phyloP scores from a whole-genome alignment of 2,888 invertebrate genomes.

The Xestia rhomboidea region DNA sequence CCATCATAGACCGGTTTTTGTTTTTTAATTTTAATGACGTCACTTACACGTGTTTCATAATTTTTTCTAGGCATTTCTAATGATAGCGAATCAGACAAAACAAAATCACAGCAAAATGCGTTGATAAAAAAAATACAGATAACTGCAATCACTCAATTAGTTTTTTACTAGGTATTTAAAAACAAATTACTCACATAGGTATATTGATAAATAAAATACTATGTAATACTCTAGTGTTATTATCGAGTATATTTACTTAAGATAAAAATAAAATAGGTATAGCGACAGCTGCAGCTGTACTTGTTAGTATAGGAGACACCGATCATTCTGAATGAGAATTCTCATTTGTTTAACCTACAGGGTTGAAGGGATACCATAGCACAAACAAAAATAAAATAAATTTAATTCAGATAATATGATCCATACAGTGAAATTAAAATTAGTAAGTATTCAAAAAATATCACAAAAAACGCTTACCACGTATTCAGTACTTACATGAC shows the following conservation, averaged over 20 bases:
- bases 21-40: not conserved
- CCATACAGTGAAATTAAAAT: no score
- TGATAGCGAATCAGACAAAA: constrained; percentile 1
- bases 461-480: no score
- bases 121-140: not conserved
- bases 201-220: constrained; percentile 17
- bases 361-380: no score
- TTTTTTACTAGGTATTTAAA: not conserved
- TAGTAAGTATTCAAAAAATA: no score
- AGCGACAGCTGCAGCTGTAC: constrained; percentile 24
- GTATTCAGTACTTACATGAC: no score
- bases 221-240: constrained; percentile 16
- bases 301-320: not conserved
- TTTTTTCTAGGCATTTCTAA: not conserved
- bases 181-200: constrained; percentile 2
- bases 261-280: not conserved
- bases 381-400: no score
- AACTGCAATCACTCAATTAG: constrained; percentile 15
- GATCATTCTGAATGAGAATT: constrained; percentile 5
- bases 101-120: not conserved
- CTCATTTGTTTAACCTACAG: constrained; percentile 10
- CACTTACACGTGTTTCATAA: not conserved
- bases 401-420: no score
- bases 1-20: no score
- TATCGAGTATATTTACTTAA: constrained; percentile 18